These are phyloP conservation scores for Lutjanus argentimaculatus DNA, from an alignment of 2,797 vertebrate species.

Conservation along the genomic window DNA sequence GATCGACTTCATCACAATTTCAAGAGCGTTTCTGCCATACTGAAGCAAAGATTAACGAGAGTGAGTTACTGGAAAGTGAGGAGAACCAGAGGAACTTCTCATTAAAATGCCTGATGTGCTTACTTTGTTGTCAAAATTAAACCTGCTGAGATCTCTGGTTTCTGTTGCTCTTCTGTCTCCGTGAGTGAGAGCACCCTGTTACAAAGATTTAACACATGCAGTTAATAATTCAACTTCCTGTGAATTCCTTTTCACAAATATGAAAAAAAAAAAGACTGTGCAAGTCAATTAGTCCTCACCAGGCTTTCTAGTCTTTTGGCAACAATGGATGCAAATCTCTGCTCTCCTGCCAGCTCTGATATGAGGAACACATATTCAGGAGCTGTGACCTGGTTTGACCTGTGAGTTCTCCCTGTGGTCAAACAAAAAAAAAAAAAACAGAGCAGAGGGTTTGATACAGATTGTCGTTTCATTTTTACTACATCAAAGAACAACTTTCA, in stretches of 20 bases:
- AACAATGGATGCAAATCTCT: slow-evolving; percentile 98
- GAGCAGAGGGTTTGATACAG: not conserved
- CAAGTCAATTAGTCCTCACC: slow-evolving; percentile 79
- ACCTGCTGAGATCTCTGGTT: slow-evolving; percentile 97
- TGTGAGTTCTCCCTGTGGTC: slow-evolving; percentile 93
- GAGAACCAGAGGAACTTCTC: rapidly evolving
- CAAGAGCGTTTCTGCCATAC: slow-evolving; percentile 98
- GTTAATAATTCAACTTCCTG: not conserved
- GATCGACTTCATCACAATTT: slow-evolving; percentile 99
- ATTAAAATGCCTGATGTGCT: not conserved
- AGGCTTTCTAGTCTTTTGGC: slow-evolving; percentile 98
- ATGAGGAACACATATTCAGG: slow-evolving; percentile 99
- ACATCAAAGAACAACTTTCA: not conserved
- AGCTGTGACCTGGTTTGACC: slow-evolving; percentile 98
- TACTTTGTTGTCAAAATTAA: slow-evolving; percentile 99
- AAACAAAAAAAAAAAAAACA: slow-evolving; percentile 2
- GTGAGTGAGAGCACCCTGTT: slow-evolving; percentile 96
- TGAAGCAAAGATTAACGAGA: slow-evolving; percentile 65
- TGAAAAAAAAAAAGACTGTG: not conserved
- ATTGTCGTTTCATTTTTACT: too few species aligned
- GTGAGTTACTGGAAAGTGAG: slow-evolving; percentile 19
- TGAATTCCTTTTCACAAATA: not conserved
- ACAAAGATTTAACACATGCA: not conserved
- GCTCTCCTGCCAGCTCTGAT: slow-evolving; percentile 97
- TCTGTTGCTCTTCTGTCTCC: slow-evolving; percentile 98